A percentile compares a stretch with the other conserved stretches of the same genome.
These are phyloP conservation scores for Pterois miles DNA, from an alignment of 2,797 vertebrate species.

Conservation along the genomic window DNA sequence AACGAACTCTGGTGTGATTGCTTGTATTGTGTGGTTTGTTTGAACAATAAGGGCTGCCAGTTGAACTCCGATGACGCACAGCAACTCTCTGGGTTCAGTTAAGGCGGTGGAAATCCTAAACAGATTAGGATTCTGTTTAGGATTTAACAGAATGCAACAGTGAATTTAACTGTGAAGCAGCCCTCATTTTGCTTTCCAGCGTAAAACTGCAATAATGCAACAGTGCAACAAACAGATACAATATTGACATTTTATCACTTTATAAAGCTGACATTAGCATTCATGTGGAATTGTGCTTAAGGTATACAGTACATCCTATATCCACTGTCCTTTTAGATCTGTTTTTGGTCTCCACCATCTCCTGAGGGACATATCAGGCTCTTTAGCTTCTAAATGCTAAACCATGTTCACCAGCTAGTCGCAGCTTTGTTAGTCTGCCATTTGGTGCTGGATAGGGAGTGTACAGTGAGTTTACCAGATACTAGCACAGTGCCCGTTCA, in stretches of 20 bases:
- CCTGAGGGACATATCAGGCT: not conserved
- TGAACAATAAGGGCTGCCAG: not conserved
- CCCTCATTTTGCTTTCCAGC: not conserved
- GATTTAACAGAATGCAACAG: not conserved
- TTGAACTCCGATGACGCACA: not conserved
- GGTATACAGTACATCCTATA: not conserved
- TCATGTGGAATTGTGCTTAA: not conserved
- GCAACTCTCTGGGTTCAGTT: not conserved
- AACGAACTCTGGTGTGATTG: not conserved
- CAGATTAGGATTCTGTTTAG: not conserved
- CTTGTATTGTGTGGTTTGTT: not conserved
- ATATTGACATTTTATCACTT: not conserved
- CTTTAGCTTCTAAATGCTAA: not conserved
- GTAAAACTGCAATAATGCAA: not conserved
- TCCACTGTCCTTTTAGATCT: not conserved
- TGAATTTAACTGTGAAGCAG: not conserved
- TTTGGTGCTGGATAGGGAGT: not conserved
- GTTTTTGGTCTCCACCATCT: not conserved
- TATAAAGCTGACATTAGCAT: not conserved
- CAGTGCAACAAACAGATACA: not conserved
- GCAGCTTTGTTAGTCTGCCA: not conserved
- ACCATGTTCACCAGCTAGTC: not conserved
- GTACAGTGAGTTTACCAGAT: not conserved
- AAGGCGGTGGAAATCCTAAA: not conserved
- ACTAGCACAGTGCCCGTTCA: no score